Percentiles rank a stretch among this genome's conserved stretches.
Conservation (phyloP, 1,140 invertebrate species). For the Brachionus paranguensis region DNA sequence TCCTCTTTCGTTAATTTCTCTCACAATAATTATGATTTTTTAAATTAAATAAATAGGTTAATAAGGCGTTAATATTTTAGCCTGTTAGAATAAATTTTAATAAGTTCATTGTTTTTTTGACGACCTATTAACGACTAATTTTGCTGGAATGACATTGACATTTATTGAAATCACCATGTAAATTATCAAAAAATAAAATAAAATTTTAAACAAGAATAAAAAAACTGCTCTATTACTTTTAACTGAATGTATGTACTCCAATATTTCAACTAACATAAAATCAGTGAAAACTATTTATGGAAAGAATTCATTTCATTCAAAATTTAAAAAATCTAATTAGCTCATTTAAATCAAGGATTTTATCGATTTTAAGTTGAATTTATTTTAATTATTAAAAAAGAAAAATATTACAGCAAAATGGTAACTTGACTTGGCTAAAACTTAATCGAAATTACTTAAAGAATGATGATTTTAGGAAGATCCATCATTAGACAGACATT, state of each 20-base stretch:
- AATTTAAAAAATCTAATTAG: too few relatives aligned
- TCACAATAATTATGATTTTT: too few relatives aligned
- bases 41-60: background rate
- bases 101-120: background rate
- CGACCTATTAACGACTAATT: background rate
- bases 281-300: background rate
- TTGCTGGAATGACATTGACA: background rate
- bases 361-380: too few relatives aligned
- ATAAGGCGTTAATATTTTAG: too few relatives aligned
- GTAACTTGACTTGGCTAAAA: background rate
- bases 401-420: background rate
- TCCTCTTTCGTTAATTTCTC: too few relatives aligned
- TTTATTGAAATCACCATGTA: background rate
- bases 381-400: too few relatives aligned
- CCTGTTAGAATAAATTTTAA: background rate
- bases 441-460: background rate
- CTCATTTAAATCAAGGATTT: too few relatives aligned
- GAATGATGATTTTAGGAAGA: conserved; percentile 47
- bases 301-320: background rate
- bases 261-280: background rate
- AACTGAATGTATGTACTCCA: background rate
- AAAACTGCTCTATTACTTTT: background rate
- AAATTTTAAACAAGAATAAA: background rate
- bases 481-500: conserved; percentile 68
- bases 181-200: background rate